phyloP scores from a whole-genome alignment of 2,888 invertebrate genomes.

The Microctonus hyperodae region DNA sequence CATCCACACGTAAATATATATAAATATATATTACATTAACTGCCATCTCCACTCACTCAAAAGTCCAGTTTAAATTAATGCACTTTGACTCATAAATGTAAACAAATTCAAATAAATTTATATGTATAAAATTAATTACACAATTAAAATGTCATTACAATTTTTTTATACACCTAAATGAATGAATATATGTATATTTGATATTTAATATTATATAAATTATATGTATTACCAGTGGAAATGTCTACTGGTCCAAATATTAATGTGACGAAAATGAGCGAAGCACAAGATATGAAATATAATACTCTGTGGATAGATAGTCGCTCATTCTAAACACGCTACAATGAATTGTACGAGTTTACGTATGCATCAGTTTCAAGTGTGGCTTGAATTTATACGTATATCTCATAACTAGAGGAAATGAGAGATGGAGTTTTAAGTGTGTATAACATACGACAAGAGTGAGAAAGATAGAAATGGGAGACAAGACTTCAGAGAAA shows the following conservation, averaged over 20 bases:
- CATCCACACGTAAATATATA: background rate
- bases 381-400: background rate
- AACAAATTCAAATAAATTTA: background rate
- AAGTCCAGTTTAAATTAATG: background rate
- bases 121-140: background rate
- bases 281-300: background rate
- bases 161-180: background rate
- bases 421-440: slow-evolving; percentile 3
- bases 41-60: background rate
- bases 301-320: background rate
- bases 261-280: background rate
- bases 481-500: slow-evolving; percentile 28
- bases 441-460: slow-evolving; percentile 25
- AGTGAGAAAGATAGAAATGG: slow-evolving; percentile 24
- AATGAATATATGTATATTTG: background rate
- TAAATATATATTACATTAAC: background rate
- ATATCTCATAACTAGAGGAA: slow-evolving; percentile 1
- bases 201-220: background rate
- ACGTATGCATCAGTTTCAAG: slow-evolving; percentile 14
- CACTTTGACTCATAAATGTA: background rate
- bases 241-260: background rate
- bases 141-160: background rate
- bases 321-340: background rate
- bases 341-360: slow-evolving; percentile 27
- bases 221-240: background rate